Evolutionary conservation across 2,113 vertebrate species (phyloP), one percentile per base, ranked within the genome.

Genomic region (Buteo buteo): DNA sequence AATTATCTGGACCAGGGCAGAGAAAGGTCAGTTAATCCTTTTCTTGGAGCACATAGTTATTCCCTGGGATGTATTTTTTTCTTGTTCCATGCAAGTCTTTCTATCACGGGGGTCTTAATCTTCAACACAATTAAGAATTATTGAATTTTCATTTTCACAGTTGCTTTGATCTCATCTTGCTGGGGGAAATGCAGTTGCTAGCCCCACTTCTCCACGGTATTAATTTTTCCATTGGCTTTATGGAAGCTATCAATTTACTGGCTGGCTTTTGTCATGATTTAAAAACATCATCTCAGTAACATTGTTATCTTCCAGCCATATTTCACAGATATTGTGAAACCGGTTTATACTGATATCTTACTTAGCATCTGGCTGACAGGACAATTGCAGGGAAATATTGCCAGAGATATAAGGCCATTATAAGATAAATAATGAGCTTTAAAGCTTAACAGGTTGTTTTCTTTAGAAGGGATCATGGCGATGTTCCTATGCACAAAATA

Each of bases 391-490:
- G 74, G 47, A 96, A 93, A 96, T 96, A 96, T 71, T 88, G 42
- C 67, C 64, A 49, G 79, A 89, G 78, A 95, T 95, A 86, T 67
- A 90, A 88, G 67, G 40, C 50, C 29, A 24, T 83, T 91, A 45
- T 20, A 49, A 11, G n/a, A 94, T 83, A 93, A 96, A 96, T 97
- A 95, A 94, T 66, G 58, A 94, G 93, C 50, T 85, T 93, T 96
- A 94, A 83, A 65, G 65, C 76, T 93, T 85, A 96, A 82, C 50
- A 79, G 89, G 87, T 91, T 94, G 86, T 89, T 93, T 94, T 57
- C 91, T 86, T 83, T 78, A 59, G 67, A 83, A 61, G 36, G 29
- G 70, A 84, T 58, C 81, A 49, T 2, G 80, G n/a, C 2, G 2
- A 18, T 15, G 58, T 25, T 66, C 40, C 89, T 78, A 6, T 6